These are phyloP conservation scores for Drosophila yooni DNA, from an alignment of 2,888 invertebrate genomes.

Conservation along the genomic window DNA sequence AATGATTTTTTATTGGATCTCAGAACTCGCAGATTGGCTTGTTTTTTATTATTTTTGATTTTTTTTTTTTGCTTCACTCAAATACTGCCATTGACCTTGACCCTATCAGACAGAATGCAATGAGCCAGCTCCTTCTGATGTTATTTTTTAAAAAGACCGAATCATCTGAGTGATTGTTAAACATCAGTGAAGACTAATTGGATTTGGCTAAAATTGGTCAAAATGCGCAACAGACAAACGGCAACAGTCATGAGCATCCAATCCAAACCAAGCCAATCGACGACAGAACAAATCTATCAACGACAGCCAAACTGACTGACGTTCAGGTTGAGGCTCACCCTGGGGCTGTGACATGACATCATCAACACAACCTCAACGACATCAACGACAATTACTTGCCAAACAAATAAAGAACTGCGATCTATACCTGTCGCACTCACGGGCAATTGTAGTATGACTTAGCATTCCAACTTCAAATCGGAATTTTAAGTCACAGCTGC, in stretches of 20 bases:
- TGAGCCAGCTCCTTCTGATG: slow-evolving; percentile 40
- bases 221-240: slow-evolving; percentile 68
- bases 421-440: slow-evolving; percentile 60
- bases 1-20: slow-evolving; percentile 48
- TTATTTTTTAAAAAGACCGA: slow-evolving; percentile 42
- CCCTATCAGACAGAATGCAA: slow-evolving; percentile 58
- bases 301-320: slow-evolving; percentile 42
- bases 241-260: slow-evolving; percentile 50
- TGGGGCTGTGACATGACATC: slow-evolving; percentile 65
- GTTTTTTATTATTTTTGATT: slow-evolving; percentile 2
- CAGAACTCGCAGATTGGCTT: slow-evolving; percentile 38
- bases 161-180: slow-evolving; percentile 31
- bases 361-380: slow-evolving; percentile 37
- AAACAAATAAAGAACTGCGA: slow-evolving; percentile 71
- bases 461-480: slow-evolving; percentile 38
- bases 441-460: slow-evolving; percentile 51
- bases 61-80: background rate
- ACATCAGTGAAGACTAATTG: slow-evolving; percentile 75
- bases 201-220: slow-evolving; percentile 75
- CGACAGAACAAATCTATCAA: slow-evolving; percentile 73
- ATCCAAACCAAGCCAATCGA: slow-evolving; percentile 46
- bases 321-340: slow-evolving; percentile 26
- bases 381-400: slow-evolving; percentile 67
- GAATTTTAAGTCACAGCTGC: slow-evolving; percentile 21
- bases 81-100: slow-evolving; percentile 61